Percentiles rank a stretch among this genome's conserved stretches.
Conservation (phyloP, 2,113 vertebrate species). For the Lampris incognitus region DNA sequence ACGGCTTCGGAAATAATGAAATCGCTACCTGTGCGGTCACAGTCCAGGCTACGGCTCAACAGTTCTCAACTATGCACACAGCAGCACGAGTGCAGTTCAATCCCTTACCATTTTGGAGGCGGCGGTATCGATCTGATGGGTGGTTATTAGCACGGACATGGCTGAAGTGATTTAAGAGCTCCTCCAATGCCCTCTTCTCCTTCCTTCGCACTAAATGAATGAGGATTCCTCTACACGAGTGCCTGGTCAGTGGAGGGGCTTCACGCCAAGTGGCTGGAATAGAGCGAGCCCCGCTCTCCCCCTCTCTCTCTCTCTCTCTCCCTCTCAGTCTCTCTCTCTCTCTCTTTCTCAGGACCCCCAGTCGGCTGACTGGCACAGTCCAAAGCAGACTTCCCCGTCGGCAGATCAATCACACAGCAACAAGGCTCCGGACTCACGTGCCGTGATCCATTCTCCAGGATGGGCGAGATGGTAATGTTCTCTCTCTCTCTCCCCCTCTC, state of each 20-base stretch:
- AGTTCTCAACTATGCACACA: conserved; percentile 31
- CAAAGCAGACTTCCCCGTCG: conserved; percentile 35
- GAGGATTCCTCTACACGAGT: conserved; percentile 53
- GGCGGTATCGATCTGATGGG: conserved; percentile 73
- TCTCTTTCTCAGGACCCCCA: neutral
- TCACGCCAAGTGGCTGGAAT: conserved; percentile 52
- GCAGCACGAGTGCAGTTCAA: conserved; percentile 9
- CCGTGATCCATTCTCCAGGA: conserved; percentile 57
- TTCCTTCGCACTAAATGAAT: conserved; percentile 9
- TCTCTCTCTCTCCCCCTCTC: conserved; percentile 28
- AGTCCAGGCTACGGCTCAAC: conserved; percentile 25
- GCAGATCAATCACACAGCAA: conserved; percentile 71
- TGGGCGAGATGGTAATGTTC: conserved; percentile 51
- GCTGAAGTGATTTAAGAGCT: conserved; percentile 42
- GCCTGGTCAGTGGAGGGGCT: conserved; percentile 37
- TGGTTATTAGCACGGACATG: conserved; percentile 77
- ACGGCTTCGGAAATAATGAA: neutral
- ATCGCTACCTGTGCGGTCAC: conserved; percentile 11
- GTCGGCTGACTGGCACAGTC: conserved; percentile 35
- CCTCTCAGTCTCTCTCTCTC: neutral
- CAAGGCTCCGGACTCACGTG: conserved; percentile 47
- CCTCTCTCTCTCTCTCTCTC: neutral
- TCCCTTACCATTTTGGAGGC: conserved; percentile 78
- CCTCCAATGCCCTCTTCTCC: conserved; percentile 9
- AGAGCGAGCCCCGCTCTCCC: conserved; percentile 23